Conservation (phyloP, 2,888 invertebrate species). For the Chironomus riparius region DNA sequence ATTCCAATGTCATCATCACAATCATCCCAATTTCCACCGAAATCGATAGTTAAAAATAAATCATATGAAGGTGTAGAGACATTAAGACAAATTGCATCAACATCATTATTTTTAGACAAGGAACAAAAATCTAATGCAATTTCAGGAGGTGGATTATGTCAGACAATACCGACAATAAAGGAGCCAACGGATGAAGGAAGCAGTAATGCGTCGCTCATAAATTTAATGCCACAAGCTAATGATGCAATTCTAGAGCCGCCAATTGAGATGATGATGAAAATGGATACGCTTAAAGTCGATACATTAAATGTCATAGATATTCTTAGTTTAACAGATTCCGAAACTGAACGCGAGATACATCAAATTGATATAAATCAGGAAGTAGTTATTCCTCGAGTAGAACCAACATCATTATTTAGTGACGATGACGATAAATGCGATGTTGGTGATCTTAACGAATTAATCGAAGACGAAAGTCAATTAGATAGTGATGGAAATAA, state of each 20-base stretch:
- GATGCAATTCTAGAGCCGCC: conserved; percentile 32
- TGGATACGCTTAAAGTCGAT: conserved; percentile 37
- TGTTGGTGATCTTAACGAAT: background rate
- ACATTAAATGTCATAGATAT: conserved; percentile 35
- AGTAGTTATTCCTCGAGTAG: conserved; percentile 13
- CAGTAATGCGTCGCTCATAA: background rate
- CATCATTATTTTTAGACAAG: conserved; percentile 44
- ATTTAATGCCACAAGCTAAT: background rate
- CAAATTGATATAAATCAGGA: conserved; percentile 26
- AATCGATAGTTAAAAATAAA: conserved; percentile 27
- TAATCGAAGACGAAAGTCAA: conserved; percentile 28
- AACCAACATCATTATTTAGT: conserved; percentile 31
- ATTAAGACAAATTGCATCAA: conserved; percentile 43
- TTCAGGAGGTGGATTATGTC: conserved; percentile 14
- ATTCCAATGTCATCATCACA: conserved; percentile 27
- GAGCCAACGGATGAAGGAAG: conserved; percentile 38
- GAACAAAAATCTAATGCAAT: conserved; percentile 40
- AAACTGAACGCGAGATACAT: conserved; percentile 11
- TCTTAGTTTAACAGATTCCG: conserved; percentile 18
- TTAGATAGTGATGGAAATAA: conserved; percentile 25
- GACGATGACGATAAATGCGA: conserved; percentile 32
- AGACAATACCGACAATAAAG: conserved; percentile 41
- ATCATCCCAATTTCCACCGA: conserved; percentile 25
- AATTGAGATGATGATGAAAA: conserved; percentile 40
- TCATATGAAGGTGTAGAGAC: conserved; percentile 41